Evolutionary conservation across 1,140 invertebrate genomes (phyloP), one percentile per base, ranked within the genome.

Genomic region (fruit fly (Drosophila melanogaster)): DNA sequence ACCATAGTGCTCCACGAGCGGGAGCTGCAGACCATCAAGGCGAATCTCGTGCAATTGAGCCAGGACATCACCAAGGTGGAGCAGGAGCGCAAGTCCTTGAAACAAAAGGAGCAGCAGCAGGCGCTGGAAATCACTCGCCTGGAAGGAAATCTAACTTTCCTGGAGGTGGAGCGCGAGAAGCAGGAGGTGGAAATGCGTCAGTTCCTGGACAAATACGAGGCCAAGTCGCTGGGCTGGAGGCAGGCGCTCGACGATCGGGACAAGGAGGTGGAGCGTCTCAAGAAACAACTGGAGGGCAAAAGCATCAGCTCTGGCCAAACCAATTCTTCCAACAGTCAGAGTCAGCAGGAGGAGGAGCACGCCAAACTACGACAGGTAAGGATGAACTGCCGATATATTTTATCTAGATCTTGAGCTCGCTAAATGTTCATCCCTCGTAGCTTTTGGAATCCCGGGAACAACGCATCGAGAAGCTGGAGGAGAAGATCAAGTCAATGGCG

Each of bases 131-230:
- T 91, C 4, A 54, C 65, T 10, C 67, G 89, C 0, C 50, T 92
- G 0, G 91, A 92, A 44, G 79, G 87, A 6, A 90, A 91, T 60
- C 47, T 92, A 1, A 90, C 76, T 3, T 91, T 87, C 24, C 30
- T 92, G 12, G 91, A 92, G 44, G 75, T 90, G 38, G 91, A 92
- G 41, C 81, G 91, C 0, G 76, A 91, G 1, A 91, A 84, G 49
- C 77, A 86, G 37, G 86, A 92, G 30, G 12, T 38, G 24, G 92
- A 92, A 54, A 81, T 92, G 69, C 81, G 91, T 11, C 50, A 81
- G 35, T 85, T 92, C 40, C 60, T 91, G 14, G 78, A 84, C 19
- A 84, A 91, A 26, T 61, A 81, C 17, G 92, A 92, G 44, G 60
- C 11, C 4, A 84, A 89, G 38, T 75, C 77, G 0, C 38, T 79